A percentile compares a stretch with the other conserved stretches of the same genome.
Evolutionary conservation across 1,140 invertebrate species (phyloP).

Genomic region (Pantala flavescens): DNA sequence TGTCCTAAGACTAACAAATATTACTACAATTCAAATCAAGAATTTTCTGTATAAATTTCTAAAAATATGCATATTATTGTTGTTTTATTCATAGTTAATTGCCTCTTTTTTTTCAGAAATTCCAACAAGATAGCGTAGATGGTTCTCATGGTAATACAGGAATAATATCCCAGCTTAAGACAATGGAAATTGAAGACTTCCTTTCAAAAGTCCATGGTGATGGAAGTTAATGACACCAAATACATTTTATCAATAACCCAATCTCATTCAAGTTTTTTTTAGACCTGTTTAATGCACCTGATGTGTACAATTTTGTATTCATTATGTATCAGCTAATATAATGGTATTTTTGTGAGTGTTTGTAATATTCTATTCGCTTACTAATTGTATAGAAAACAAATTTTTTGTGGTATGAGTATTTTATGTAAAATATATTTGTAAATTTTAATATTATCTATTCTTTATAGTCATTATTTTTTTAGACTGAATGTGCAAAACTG

Average conservation of each 20-base stretch:
- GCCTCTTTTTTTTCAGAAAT: not conserved
- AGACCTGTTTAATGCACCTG: not conserved
- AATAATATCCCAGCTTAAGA: not conserved
- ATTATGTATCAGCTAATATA: not conserved
- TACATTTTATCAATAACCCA: not conserved
- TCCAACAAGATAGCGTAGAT: not conserved
- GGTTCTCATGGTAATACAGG: not conserved
- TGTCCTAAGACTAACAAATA: too few relatives aligned
- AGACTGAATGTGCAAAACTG: too few relatives aligned
- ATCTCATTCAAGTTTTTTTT: not conserved
- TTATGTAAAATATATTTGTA: too few relatives aligned
- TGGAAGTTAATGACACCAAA: not conserved
- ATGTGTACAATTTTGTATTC: not conserved
- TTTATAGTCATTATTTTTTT: too few relatives aligned
- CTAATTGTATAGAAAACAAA: too few relatives aligned
- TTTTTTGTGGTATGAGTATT: too few relatives aligned
- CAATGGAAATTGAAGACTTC: not conserved
- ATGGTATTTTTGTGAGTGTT: not conserved
- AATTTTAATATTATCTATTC: too few relatives aligned
- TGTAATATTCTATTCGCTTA: not conserved
- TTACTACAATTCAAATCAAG: too few relatives aligned
- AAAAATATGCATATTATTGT: too few relatives aligned
- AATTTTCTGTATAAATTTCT: too few relatives aligned
- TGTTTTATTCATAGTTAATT: too few relatives aligned
- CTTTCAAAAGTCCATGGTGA: not conserved